Base-by-base conservation (phyloP, 2,888 invertebrate species). In the Cordilura impudica region DNA sequence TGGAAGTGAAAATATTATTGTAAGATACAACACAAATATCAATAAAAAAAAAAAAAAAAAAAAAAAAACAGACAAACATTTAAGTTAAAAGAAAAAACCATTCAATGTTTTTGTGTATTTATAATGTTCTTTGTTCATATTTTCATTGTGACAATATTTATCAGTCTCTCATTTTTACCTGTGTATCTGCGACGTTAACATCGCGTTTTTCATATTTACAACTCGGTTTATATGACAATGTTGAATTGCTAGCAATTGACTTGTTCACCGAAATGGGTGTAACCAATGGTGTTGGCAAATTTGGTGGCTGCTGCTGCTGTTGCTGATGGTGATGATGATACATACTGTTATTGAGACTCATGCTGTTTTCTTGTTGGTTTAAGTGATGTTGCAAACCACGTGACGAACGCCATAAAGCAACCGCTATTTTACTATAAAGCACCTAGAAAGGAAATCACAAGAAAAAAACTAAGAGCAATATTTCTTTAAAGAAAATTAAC, bases 351-450 rank as follows among this genome's bases (percentile, higher is more conserved):
- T 86, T 65, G 82, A 86, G 78, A 84, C 85, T 80, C 86, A 85
- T 82, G 35, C 63, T 80, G 21, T 83, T 84, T 2, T 82, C 83
- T 4, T 84, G 83, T 29, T 88, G 88, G 12, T 86, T 85, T 58
- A 91, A 87, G 83, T 91, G 91, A 82, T 91, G 90, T 81, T 93
- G 93, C 39, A 94, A 89, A 1, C 93, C 93, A 71, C 93, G 91
- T 0, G 94, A 94, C 84, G 95, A 95, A 90, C 92, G 93, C 96
- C 97, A 97, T 43, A 97, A 90, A 0, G 95, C 94, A 21, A 96
- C 92, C 2, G 96, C 96, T 70, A 97, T 97, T 84, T 94, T 92
- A 35, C 95, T 94, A 88, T 97, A 97, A 35, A 97, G 91, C 45
- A 95, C 91, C 94, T 94, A 88, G 35, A 85, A 39, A 12, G 31